Percentiles rank a stretch among this genome's conserved stretches.
These are phyloP conservation scores for Siniperca obscura DNA, from an alignment of 2,797 vertebrate genomes.

Conservation along the genomic window DNA sequence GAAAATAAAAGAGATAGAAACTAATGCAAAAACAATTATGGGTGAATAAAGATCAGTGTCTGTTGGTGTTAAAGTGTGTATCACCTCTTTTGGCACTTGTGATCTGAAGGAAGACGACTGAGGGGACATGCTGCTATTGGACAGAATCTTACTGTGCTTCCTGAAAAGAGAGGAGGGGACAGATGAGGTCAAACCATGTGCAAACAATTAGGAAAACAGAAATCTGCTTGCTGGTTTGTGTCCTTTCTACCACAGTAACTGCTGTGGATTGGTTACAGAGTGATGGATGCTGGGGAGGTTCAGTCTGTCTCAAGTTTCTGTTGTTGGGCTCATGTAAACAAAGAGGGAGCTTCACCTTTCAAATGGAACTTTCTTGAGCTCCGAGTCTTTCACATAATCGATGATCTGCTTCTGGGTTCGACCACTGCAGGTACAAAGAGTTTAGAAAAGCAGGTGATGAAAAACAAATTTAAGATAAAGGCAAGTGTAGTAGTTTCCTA, in stretches of 20 bases:
- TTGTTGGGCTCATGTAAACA: not conserved
- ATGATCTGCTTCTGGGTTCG: conserved; percentile 99
- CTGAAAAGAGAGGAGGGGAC: conserved; percentile 72
- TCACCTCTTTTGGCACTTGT: conserved; percentile 96
- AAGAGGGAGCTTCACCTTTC: conserved; percentile 88
- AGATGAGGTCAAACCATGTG: conserved; percentile 31
- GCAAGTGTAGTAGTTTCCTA: rapidly evolving
- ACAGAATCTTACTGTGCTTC: conserved; percentile 97
- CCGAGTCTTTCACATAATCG: conserved; percentile 96
- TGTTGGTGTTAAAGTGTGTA: not conserved
- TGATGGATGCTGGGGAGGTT: not conserved
- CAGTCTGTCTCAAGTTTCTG: not conserved
- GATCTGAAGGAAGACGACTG: conserved; percentile 87
- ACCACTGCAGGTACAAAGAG: conserved; percentile 83
- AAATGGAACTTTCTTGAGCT: conserved; percentile 95
- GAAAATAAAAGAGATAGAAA: not conserved
- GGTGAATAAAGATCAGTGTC: not conserved
- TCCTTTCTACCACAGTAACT: not conserved
- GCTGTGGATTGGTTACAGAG: not conserved
- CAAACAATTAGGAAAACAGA: conserved; percentile 12
- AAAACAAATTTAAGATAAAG: not conserved
- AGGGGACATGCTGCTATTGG: conserved; percentile 85
- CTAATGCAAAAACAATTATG: not conserved
- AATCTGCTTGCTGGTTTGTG: conserved; percentile 10
- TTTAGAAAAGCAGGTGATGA: not conserved